Conservation (phyloP, 2,888 invertebrate species). For the Halictus ligatus region DNA sequence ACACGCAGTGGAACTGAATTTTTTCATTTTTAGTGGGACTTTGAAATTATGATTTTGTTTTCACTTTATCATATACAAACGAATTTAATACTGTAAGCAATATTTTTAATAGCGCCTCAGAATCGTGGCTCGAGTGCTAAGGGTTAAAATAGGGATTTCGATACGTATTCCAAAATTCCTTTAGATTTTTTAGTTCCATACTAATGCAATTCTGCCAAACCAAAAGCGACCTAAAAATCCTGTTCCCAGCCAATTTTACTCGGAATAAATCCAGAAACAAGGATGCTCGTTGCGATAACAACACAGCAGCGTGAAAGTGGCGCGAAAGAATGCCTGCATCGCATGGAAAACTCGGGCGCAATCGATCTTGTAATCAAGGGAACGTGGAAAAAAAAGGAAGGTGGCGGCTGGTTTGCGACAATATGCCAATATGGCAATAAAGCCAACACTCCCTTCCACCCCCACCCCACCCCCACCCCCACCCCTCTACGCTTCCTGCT, state of each 20-base stretch:
- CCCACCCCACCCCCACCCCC: no score
- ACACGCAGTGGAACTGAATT: no score
- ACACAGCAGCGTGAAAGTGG: not conserved
- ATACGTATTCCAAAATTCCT: no score
- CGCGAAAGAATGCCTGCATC: not conserved
- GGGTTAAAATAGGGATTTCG: no score
- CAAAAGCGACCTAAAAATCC: not conserved
- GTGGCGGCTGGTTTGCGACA: conserved; percentile 59
- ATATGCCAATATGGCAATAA: conserved; percentile 74
- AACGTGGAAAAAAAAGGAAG: conserved; percentile 32
- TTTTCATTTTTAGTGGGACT: no score
- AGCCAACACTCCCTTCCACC: conserved; percentile 25
- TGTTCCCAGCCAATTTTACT: not conserved
- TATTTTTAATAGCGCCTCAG: no score
- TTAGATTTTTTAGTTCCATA: not conserved
- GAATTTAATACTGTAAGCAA: no score
- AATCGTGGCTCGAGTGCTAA: no score
- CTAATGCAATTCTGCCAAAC: not conserved
- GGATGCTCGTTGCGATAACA: not conserved
- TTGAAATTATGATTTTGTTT: no score
- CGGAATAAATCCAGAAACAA: not conserved
- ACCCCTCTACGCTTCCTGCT: not conserved
- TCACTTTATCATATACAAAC: no score
- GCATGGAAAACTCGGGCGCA: conserved; percentile 33
- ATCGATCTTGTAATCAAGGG: conserved; percentile 51